A percentile compares a stretch with the other conserved stretches of the same genome.
These are phyloP conservation scores for Alcedo quadribrachys DNA, from an alignment of 2,797 vertebrate species.

Conservation along the genomic window DNA sequence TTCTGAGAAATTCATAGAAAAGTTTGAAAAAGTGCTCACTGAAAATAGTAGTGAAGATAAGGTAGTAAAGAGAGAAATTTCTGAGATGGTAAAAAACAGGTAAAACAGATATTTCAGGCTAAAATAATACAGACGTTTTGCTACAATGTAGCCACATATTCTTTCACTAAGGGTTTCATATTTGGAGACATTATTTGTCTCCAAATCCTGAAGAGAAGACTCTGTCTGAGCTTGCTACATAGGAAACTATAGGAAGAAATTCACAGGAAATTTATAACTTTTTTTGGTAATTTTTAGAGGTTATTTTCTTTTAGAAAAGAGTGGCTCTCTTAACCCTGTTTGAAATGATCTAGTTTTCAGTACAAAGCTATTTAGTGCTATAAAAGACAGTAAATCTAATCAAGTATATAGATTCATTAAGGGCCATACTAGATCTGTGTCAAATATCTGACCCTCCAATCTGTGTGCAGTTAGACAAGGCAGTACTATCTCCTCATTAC, in stretches of 20 bases:
- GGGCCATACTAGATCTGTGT: conserved; percentile 69
- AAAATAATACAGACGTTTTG: neutral
- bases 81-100: neutral
- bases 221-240: neutral
- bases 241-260: neutral
- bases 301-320: conserved; percentile 30
- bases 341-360: conserved; percentile 60
- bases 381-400: conserved; percentile 78
- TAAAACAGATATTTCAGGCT: neutral
- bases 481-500: conserved; percentile 76
- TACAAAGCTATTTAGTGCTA: conserved; percentile 69
- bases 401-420: conserved; percentile 80
- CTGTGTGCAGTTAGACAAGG: conserved; percentile 77
- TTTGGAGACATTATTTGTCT: neutral
- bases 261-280: conserved; percentile 2
- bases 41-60: neutral
- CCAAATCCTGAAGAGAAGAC: neutral
- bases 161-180: neutral
- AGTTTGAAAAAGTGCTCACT: neutral
- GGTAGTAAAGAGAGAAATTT: neutral
- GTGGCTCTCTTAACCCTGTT: neutral
- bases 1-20: neutral
- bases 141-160: neutral
- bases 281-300: conserved; percentile 26
- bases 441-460: conserved; percentile 77